These are phyloP conservation scores for Saiga tatarica DNA, from an alignment of 2,113 vertebrate species.

Conservation along the genomic window DNA sequence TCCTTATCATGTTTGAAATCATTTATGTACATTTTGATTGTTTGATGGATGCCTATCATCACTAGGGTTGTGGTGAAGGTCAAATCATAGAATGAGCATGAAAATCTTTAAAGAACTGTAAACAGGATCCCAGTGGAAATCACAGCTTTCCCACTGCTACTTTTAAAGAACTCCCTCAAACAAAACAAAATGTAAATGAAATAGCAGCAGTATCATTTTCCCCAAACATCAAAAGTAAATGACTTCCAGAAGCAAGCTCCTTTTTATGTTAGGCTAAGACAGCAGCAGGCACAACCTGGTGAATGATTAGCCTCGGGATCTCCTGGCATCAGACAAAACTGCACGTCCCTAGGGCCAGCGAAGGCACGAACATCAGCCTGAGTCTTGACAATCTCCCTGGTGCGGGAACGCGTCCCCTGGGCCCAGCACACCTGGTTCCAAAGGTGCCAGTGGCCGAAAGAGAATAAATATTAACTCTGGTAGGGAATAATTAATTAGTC, in stretches of 20 bases:
- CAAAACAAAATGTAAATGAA: neutral
- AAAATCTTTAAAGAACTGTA: neutral
- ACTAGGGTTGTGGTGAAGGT: neutral
- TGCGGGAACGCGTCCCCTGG: neutral
- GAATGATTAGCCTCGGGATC: constrained; percentile 35
- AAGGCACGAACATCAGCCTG: neutral
- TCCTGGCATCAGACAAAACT: constrained; percentile 12
- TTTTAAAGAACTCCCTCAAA: neutral
- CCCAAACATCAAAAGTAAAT: neutral
- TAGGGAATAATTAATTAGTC: constrained; percentile 73
- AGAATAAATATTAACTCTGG: constrained; percentile 77
- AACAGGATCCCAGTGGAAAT: neutral
- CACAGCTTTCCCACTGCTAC: neutral
- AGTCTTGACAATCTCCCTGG: neutral
- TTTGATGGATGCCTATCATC: neutral
- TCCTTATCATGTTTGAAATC: neutral
- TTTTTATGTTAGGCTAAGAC: neutral
- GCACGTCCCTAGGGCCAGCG: neutral
- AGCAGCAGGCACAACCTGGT: neutral
- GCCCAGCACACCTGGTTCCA: constrained; percentile 1
- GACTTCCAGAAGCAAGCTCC: neutral
- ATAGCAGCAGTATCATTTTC: neutral
- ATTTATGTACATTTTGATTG: neutral
- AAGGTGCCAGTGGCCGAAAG: neutral
- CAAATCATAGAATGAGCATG: neutral